These are phyloP conservation scores for Artibeus jamaicensis DNA, from an alignment of 2,797 vertebrate genomes.

Conservation along the genomic window DNA sequence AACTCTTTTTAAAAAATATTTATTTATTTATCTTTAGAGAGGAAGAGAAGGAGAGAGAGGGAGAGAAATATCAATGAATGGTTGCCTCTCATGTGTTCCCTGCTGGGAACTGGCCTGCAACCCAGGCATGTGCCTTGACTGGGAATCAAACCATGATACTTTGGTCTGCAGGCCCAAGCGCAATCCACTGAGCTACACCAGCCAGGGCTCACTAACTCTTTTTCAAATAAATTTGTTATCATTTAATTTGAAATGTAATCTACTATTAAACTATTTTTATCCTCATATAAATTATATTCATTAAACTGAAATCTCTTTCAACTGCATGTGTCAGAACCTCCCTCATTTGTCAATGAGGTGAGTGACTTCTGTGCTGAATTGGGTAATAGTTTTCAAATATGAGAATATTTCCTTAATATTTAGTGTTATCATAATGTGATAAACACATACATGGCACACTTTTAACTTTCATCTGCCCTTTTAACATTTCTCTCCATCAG, in stretches of 20 bases:
- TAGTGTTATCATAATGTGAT: constrained; percentile 1
- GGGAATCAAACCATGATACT: too few species aligned
- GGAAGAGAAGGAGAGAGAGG: too few species aligned
- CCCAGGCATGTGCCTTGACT: too few species aligned
- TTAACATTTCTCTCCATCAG: neutral
- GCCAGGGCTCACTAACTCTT: too few species aligned
- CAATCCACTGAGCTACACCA: too few species aligned
- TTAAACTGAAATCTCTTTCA: constrained; percentile 10
- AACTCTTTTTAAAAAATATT: too few species aligned
- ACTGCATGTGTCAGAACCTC: neutral
- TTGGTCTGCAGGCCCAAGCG: too few species aligned
- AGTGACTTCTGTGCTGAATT: neutral
- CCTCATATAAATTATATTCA: neutral
- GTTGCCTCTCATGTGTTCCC: too few species aligned
- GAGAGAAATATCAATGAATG: too few species aligned
- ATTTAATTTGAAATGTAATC: neutral
- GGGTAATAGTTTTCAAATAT: constrained; percentile 29
- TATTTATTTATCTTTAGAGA: too few species aligned
- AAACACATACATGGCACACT: neutral
- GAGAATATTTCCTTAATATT: neutral
- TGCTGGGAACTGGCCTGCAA: too few species aligned
- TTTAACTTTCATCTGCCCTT: constrained; percentile 35
- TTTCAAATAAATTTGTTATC: neutral
- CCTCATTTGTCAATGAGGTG: neutral
- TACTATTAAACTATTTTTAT: constrained; percentile 24